Percentiles rank a stretch among this genome's conserved stretches.
phyloP scores from a whole-genome alignment of 2,113 vertebrate species.

The Cavia aperea region DNA sequence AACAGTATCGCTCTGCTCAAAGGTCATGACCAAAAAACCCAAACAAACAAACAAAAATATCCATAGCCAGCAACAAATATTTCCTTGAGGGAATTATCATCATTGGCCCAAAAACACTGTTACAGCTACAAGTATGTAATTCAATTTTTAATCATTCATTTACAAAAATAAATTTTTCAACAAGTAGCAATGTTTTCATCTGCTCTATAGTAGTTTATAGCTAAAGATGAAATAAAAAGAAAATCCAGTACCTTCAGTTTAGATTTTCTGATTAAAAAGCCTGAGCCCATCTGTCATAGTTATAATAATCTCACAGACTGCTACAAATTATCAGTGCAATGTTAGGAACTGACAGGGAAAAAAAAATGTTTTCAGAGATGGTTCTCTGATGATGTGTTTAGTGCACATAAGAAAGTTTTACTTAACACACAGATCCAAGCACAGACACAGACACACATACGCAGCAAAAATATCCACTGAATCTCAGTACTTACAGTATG shows the following conservation, averaged over 20 bases:
- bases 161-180: background rate
- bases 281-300: slow-evolving; percentile 77
- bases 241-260: slow-evolving; percentile 49
- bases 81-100: background rate
- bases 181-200: slow-evolving; percentile 49
- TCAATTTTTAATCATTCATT: slow-evolving; percentile 24
- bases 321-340: slow-evolving; percentile 74
- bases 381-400: background rate
- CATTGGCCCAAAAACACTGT: background rate
- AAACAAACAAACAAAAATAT: background rate
- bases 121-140: background rate
- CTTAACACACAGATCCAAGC: background rate
- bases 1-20: background rate
- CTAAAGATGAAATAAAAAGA: slow-evolving; percentile 59
- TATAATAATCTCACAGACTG: slow-evolving; percentile 76
- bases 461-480: background rate
- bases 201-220: slow-evolving; percentile 52
- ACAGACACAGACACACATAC: background rate
- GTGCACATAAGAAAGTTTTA: background rate
- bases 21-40: background rate
- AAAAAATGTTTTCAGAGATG: slow-evolving; percentile 27
- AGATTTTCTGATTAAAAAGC: slow-evolving; percentile 69
- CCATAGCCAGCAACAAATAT: background rate
- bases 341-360: slow-evolving; percentile 4
- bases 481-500: background rate